Base-by-base conservation (phyloP, 2,888 invertebrate genomes). In the Acronicta psi region DNA sequence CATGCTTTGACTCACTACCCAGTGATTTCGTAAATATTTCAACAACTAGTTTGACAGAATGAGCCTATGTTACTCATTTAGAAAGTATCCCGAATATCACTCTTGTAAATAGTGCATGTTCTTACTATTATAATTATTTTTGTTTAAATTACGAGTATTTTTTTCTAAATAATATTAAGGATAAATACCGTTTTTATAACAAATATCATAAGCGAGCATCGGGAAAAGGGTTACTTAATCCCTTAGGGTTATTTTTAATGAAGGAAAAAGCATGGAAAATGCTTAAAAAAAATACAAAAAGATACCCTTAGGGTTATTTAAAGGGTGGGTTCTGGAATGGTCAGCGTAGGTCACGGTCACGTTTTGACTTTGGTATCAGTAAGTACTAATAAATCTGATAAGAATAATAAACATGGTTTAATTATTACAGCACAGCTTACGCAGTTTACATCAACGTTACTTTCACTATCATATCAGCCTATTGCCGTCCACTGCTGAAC, bases 1-100 rank as follows among this genome's bases (percentile, higher is more conserved):
- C 71, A 70, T 4, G 17, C 54, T 56, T 51, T 68, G 65, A 59
- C 66, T 65, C 67, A 68, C 38, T n/a, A 23, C 49, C 38, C 38
- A 70, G 47, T 46, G 49, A 68, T 65, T 54, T 46, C 25, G 40
- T 43, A 53, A 65, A 65, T 65, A 25, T 50, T 43, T 54, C 49
- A 64, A 40, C 50, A 46, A 50, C 59, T 59, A 68, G 53, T 50
- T 70, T 42, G 67, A 70, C 66, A 70, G 45, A 25, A 18, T 50
- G 45, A 59, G 66, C 40, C 31, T 54, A 36, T 34, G 36, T 63
- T 65, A 70, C 45, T 70, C 67, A 68, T n/a, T 10, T 0, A 13
- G 23, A 31, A 54, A 41, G 16, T 55, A 31, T 45, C 20, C 11
- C 10, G 18, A 13, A 11, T 29, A 46, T 69, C 55, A 23, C 6